Evolutionary conservation across 2,888 invertebrate genomes (phyloP).

Genomic region (Pterobdella sp.): DNA sequence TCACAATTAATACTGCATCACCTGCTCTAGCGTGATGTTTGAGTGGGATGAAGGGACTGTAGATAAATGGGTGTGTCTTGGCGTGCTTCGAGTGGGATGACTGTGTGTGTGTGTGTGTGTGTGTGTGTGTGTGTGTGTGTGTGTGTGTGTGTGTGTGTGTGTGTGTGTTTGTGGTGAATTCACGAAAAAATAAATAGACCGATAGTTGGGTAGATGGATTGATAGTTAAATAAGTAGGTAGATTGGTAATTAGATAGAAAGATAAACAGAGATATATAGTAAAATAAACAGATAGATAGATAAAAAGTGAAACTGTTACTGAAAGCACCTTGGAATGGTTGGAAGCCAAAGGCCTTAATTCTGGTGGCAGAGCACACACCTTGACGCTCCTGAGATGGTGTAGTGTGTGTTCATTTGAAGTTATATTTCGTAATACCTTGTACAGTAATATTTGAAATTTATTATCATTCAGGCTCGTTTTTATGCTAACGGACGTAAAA

Average conservation of each 20-base stretch:
- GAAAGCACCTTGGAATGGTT: no score
- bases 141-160: background rate
- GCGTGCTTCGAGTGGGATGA: background rate
- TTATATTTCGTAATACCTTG: no score
- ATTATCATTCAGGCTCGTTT: no score
- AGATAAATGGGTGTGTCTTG: constrained; percentile 15
- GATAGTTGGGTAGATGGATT: no score
- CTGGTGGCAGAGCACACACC: constrained; percentile 4
- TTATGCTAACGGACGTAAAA: no score
- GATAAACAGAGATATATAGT: background rate
- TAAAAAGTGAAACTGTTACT: no score
- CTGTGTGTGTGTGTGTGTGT: background rate
- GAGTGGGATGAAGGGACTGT: constrained; percentile 17
- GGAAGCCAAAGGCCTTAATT: background rate
- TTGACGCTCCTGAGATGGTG: background rate
- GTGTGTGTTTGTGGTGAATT: background rate
- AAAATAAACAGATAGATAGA: background rate
- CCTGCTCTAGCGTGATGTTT: constrained; percentile 1
- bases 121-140: constrained; percentile 1
- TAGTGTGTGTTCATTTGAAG: no score
- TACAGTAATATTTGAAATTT: no score
- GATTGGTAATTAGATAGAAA: no score
- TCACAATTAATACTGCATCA: no score
- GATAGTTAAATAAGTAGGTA: no score
- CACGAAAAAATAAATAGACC: no score